These are phyloP conservation scores for Shinisaurus crocodilurus DNA, from an alignment of 2,113 vertebrate species.

Conservation along the genomic window DNA sequence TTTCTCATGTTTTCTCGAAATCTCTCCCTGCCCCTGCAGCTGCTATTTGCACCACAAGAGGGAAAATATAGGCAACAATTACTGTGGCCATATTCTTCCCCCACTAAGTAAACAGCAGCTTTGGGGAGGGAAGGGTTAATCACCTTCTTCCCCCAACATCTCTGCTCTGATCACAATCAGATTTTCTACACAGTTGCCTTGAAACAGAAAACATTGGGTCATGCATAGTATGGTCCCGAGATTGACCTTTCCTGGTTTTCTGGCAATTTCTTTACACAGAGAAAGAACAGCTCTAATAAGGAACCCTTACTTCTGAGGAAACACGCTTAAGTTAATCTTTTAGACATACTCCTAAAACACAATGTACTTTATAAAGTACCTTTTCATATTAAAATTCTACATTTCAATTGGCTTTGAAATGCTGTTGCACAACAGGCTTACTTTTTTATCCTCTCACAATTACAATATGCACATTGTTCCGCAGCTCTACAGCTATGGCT, in stretches of 20 bases:
- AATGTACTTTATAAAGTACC: neutral
- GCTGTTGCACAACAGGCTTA: slow-evolving; percentile 7
- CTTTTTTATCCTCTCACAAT: neutral
- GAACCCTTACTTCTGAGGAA: neutral
- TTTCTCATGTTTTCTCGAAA: neutral
- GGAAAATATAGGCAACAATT: no score
- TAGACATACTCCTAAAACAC: neutral
- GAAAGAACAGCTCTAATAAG: neutral
- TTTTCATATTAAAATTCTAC: neutral
- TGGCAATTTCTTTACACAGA: neutral
- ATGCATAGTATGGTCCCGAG: neutral
- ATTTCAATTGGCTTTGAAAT: neutral
- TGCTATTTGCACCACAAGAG: no score
- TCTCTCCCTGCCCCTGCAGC: neutral
- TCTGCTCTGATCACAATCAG: neutral
- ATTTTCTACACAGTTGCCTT: neutral
- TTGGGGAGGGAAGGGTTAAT: no score
- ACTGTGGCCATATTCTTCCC: no score
- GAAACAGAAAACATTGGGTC: neutral
- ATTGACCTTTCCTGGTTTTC: neutral
- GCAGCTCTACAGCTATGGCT: neutral
- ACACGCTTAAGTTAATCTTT: neutral
- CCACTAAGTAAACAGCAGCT: neutral
- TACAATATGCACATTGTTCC: neutral
- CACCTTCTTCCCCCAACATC: neutral